These are phyloP conservation scores for Folsomia candida DNA, from an alignment of 2,888 invertebrate genomes.

Conservation along the genomic window DNA sequence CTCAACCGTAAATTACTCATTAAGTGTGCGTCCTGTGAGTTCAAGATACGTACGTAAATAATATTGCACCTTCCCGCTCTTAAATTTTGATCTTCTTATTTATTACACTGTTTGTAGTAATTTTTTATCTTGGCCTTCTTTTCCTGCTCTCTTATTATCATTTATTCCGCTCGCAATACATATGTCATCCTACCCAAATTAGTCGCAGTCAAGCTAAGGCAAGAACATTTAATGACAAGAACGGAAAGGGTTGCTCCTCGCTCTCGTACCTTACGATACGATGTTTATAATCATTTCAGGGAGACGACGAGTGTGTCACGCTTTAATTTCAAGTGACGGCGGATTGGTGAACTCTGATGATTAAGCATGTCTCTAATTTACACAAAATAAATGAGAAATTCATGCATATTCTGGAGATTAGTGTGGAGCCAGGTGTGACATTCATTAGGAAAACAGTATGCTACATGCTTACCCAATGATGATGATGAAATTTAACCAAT, in stretches of 20 bases:
- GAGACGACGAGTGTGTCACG: not conserved
- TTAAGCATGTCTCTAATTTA: constrained; percentile 15
- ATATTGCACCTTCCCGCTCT: no score
- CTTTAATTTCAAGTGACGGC: not conserved
- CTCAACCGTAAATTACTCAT: constrained; percentile 6
- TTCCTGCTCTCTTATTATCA: no score
- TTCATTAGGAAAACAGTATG: constrained; percentile 15
- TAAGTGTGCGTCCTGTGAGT: no score
- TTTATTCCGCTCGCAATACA: no score
- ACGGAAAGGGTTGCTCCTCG: not conserved
- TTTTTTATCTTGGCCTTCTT: no score
- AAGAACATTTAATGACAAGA: not conserved
- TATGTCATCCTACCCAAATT: not conserved
- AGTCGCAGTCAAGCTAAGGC: not conserved
- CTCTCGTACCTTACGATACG: not conserved
- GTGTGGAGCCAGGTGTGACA: constrained; percentile 22
- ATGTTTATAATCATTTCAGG: not conserved
- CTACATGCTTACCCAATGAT: not conserved
- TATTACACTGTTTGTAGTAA: no score
- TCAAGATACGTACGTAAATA: not conserved
- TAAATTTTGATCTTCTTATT: no score
- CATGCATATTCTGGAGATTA: constrained; percentile 19
- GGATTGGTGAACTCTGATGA: not conserved
- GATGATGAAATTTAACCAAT: not conserved
- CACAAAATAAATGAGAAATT: constrained; percentile 14